phyloP scores from a whole-genome alignment of 1,140 invertebrate genomes.

The Mesaphorura yosii region DNA sequence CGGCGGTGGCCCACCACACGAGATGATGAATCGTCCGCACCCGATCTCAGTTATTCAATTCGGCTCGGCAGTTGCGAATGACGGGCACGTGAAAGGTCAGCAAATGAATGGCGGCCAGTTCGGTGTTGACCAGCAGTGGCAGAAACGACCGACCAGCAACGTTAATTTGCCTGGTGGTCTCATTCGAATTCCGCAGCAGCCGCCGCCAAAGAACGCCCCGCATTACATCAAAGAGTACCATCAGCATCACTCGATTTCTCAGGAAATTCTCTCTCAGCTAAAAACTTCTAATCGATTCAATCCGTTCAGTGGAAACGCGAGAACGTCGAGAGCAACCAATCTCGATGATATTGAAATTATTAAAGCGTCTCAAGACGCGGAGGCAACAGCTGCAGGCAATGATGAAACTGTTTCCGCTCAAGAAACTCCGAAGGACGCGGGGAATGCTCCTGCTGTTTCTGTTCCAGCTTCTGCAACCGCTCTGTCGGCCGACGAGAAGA shows the following conservation, averaged over 20 bases:
- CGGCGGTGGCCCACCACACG: neutral
- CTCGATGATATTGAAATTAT: neutral
- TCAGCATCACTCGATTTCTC: constrained; percentile 5
- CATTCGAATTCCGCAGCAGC: too few relatives aligned
- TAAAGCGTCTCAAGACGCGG: neutral
- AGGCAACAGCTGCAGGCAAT: neutral
- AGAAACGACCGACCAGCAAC: neutral
- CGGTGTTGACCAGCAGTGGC: neutral
- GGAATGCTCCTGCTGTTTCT: too few relatives aligned
- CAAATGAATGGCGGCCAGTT: neutral
- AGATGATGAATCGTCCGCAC: neutral
- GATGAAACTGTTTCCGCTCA: neutral
- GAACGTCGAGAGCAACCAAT: constrained; percentile 4
- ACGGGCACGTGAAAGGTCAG: neutral
- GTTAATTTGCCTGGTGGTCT: too few relatives aligned
- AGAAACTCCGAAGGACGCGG: neutral
- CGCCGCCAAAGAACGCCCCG: neutral
- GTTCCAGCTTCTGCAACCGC: too few relatives aligned
- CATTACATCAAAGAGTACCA: constrained; percentile 8
- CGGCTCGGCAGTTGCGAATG: neutral
- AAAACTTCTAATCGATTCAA: neutral
- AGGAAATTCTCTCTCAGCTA: neutral
- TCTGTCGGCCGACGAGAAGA: too few relatives aligned
- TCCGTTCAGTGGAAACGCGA: neutral
- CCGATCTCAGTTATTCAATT: neutral